Percentiles rank a stretch among this genome's conserved stretches.
Evolutionary conservation across 2,888 invertebrate species (phyloP).

Genomic region (Glomeris marginata): DNA sequence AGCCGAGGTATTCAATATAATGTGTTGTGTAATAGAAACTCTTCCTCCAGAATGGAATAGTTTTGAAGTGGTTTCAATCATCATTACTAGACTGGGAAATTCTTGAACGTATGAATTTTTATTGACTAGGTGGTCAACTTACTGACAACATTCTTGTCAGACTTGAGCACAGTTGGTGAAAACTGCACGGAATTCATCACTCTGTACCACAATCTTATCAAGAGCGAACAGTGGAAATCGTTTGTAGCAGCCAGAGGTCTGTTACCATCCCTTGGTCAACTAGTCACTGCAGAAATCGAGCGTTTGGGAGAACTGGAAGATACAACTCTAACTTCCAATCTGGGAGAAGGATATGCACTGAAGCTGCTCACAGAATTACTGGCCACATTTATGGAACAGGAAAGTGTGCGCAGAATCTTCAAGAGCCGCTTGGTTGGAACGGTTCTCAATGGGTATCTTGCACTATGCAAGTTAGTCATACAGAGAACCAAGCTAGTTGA

Average conservation of each 20-base stretch:
- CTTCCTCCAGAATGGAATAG: background rate
- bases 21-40: background rate
- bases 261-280: slow-evolving; percentile 62
- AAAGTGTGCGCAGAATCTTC: slow-evolving; percentile 72
- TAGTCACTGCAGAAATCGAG: slow-evolving; percentile 76
- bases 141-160: slow-evolving; percentile 71
- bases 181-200: slow-evolving; percentile 80
- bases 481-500: slow-evolving; percentile 89
- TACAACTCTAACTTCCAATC: slow-evolving; percentile 79
- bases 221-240: slow-evolving; percentile 81
- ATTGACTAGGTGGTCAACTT: slow-evolving; percentile 55
- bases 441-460: slow-evolving; percentile 84
- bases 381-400: slow-evolving; percentile 73
- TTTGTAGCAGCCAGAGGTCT: slow-evolving; percentile 80
- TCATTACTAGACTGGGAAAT: background rate
- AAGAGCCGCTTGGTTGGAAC: slow-evolving; percentile 77
- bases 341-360: slow-evolving; percentile 82
- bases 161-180: slow-evolving; percentile 75
- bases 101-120: background rate
- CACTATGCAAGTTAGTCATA: slow-evolving; percentile 74
- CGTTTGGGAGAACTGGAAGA: slow-evolving; percentile 78
- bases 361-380: slow-evolving; percentile 78
- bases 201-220: slow-evolving; percentile 69
- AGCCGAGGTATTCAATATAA: slow-evolving; percentile 34
- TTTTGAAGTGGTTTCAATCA: background rate